These are phyloP conservation scores for Leucosticte australis DNA, from an alignment of 2,113 vertebrate genomes.

Conservation along the genomic window DNA sequence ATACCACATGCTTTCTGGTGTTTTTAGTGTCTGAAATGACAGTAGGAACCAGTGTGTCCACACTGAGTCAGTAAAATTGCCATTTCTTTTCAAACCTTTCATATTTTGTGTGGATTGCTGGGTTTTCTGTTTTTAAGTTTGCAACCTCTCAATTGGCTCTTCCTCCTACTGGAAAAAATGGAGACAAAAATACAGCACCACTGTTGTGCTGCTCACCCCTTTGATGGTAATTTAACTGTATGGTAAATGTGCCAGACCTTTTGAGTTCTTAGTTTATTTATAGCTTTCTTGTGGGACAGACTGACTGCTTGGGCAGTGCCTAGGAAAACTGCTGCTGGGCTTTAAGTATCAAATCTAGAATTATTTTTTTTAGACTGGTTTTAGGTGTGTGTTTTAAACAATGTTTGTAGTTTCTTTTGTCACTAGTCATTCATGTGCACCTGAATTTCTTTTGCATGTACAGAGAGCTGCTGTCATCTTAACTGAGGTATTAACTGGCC, in stretches of 20 bases:
- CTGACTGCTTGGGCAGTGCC: not conserved
- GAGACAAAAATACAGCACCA: not conserved
- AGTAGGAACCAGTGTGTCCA: not conserved
- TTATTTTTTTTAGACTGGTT: not conserved
- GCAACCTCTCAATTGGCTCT: not conserved
- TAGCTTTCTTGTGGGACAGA: not conserved
- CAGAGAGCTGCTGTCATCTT: not conserved
- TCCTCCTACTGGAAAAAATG: not conserved
- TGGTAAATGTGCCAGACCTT: accelerated
- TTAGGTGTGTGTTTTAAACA: not conserved
- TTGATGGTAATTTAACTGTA: not conserved
- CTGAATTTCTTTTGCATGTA: accelerated
- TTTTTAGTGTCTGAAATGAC: not conserved
- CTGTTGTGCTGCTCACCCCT: not conserved
- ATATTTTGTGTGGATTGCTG: not conserved
- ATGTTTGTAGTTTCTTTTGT: not conserved
- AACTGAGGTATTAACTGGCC: not conserved
- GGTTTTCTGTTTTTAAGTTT: not conserved
- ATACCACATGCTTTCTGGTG: not conserved
- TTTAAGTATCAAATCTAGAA: not conserved
- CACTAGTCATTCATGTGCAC: not conserved
- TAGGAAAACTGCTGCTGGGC: not conserved
- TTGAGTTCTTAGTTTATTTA: not conserved
- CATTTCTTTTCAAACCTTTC: not conserved
- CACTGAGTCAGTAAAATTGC: not conserved